Conservation (phyloP, 2,888 invertebrate genomes). For the Herminia tarsipennalis region DNA sequence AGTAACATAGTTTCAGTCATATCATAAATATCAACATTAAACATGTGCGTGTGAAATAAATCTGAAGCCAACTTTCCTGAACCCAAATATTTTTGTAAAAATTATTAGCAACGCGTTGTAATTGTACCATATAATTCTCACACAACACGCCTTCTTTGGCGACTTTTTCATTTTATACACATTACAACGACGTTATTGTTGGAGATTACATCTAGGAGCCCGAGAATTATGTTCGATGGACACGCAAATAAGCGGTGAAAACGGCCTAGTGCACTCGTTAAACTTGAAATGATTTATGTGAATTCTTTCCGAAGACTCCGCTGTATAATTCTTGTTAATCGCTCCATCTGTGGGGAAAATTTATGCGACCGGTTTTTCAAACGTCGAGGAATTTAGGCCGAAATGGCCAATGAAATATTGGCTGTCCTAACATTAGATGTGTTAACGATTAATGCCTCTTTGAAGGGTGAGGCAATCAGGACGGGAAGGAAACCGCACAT, state of each 20-base stretch:
- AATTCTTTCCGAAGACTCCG: neutral
- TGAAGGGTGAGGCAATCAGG: no score
- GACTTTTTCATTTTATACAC: constrained; percentile 14
- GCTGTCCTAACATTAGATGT: no score
- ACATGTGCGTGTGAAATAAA: constrained; percentile 2
- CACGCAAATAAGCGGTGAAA: constrained; percentile 24
- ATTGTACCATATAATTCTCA: constrained; percentile 4
- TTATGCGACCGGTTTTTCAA: constrained; percentile 3
- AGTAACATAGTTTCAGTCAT: constrained; percentile 2
- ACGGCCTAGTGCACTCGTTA: neutral
- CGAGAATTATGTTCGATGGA: constrained; percentile 26
- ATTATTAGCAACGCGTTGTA: constrained; percentile 1
- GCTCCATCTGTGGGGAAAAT: constrained; percentile 3
- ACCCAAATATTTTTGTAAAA: neutral
- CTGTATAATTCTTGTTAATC: constrained; percentile 2
- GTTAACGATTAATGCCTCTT: no score
- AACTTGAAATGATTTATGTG: constrained; percentile 1
- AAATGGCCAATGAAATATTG: no score
- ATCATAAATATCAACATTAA: neutral
- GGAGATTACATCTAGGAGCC: constrained; percentile 27
- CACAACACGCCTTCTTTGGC: constrained; percentile 6
- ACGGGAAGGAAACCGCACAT: no score
- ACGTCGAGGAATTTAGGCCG: no score
- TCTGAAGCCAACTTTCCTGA: neutral
- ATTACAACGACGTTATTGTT: constrained; percentile 16